Evolutionary conservation across 1,140 invertebrate genomes (phyloP).

Genomic region (Calephelis nemesis): DNA sequence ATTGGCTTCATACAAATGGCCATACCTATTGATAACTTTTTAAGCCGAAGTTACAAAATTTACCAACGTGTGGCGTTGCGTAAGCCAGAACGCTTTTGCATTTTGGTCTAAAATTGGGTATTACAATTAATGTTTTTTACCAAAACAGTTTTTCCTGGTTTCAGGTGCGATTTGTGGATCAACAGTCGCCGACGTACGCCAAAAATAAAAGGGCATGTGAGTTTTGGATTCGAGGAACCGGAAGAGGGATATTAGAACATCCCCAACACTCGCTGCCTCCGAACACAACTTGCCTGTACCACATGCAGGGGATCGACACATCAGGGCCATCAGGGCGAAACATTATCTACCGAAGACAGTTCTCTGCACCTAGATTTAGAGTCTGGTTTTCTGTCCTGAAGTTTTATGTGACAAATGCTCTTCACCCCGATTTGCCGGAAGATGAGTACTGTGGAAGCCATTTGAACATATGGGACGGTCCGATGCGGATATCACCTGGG

Average conservation of each 20-base stretch:
- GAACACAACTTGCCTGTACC: conserved; percentile 92
- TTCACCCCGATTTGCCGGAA: conserved; percentile 79
- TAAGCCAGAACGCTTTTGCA: too few relatives aligned
- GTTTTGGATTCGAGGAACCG: conserved; percentile 90
- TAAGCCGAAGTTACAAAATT: too few relatives aligned
- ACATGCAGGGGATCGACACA: conserved; percentile 84
- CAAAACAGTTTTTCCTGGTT: conserved; percentile 37
- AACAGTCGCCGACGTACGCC: conserved; percentile 87
- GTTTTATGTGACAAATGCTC: conserved; percentile 85
- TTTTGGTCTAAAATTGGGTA: too few relatives aligned
- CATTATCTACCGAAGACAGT: conserved; percentile 81
- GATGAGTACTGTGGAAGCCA: conserved; percentile 89
- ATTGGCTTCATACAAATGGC: too few relatives aligned
- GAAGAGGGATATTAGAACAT: conserved; percentile 87
- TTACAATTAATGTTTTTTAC: too few relatives aligned
- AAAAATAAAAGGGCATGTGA: conserved; percentile 91
- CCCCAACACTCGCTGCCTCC: conserved; percentile 90
- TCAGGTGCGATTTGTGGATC: conserved; percentile 90
- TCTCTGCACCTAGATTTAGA: conserved; percentile 84
- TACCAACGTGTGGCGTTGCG: too few relatives aligned
- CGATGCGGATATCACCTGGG: conserved; percentile 86
- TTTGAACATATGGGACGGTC: conserved; percentile 91
- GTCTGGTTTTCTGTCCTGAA: conserved; percentile 94
- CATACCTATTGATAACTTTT: too few relatives aligned
- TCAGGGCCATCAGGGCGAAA: conserved; percentile 81